These are phyloP conservation scores for Vidua chalybeata DNA, from an alignment of 2,113 vertebrate species.

Conservation along the genomic window DNA sequence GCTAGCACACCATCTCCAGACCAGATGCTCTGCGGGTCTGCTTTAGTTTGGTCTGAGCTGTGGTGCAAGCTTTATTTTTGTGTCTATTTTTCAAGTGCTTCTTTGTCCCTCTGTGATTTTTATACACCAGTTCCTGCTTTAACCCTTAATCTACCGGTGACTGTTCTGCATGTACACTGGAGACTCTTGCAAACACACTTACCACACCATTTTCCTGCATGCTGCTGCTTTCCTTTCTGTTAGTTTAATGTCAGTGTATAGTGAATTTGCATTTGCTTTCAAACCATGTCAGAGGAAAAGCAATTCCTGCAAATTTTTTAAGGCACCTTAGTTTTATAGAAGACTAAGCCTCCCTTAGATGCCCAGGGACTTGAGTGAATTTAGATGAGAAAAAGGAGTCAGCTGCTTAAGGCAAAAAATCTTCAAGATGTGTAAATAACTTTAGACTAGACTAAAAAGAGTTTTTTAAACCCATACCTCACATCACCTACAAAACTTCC, in stretches of 20 bases:
- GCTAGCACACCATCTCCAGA: slow-evolving; percentile 11
- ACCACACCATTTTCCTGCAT: neutral
- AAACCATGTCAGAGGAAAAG: neutral
- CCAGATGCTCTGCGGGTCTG: neutral
- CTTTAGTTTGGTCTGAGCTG: neutral
- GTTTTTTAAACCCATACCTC: neutral
- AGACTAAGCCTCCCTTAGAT: neutral
- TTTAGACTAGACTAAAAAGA: neutral
- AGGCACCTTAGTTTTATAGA: neutral
- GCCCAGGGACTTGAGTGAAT: neutral
- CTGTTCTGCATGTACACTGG: neutral
- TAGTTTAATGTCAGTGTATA: neutral
- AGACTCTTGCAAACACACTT: neutral
- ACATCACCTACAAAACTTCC: neutral
- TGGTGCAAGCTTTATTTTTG: neutral
- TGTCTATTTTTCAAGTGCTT: neutral
- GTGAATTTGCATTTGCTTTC: neutral
- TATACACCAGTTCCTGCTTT: neutral
- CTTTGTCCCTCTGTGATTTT: neutral
- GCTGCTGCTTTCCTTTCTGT: neutral
- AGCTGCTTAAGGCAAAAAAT: neutral
- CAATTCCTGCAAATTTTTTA: neutral
- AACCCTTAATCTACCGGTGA: neutral
- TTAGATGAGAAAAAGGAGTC: neutral
- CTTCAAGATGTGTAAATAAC: neutral